Evolutionary conservation across 2,797 vertebrate genomes (phyloP).

Genomic region (Catamblyrhynchus diadema): DNA sequence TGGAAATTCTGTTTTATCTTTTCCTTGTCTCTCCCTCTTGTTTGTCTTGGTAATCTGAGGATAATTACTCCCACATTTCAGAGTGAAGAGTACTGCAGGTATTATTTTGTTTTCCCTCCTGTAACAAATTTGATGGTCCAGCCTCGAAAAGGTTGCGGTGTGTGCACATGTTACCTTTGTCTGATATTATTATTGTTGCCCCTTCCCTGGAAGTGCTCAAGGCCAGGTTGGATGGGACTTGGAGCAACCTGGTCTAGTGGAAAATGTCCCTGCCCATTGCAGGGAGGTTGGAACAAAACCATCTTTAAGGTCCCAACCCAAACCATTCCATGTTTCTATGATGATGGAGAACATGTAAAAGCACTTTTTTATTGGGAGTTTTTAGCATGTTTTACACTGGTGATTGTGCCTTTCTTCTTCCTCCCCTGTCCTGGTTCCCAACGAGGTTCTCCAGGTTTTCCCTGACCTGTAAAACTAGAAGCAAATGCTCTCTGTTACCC

Average conservation of each 20-base stretch:
- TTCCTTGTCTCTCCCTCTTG: not conserved
- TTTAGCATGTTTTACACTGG: accelerated
- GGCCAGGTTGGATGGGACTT: not conserved
- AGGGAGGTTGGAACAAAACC: not conserved
- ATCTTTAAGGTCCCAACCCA: not conserved
- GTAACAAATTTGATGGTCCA: not conserved
- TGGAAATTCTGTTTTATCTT: conserved; percentile 24
- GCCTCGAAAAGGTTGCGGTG: not conserved
- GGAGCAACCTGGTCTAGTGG: not conserved
- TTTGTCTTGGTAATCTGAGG: conserved; percentile 38
- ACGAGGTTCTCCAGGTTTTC: not conserved
- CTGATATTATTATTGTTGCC: not conserved
- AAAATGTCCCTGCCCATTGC: not conserved
- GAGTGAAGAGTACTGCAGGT: not conserved
- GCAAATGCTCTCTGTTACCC: not conserved
- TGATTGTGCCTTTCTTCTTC: not conserved
- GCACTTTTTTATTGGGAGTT: not conserved
- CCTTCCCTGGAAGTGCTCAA: not conserved
- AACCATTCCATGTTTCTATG: not conserved
- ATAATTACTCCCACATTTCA: not conserved
- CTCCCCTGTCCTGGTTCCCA: not conserved
- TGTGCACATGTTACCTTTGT: not conserved
- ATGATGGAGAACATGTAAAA: not conserved
- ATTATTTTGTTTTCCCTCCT: not conserved
- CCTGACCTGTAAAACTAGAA: not conserved